Base-by-base conservation (phyloP, 2,888 invertebrate genomes). In the Athetis lepigone region DNA sequence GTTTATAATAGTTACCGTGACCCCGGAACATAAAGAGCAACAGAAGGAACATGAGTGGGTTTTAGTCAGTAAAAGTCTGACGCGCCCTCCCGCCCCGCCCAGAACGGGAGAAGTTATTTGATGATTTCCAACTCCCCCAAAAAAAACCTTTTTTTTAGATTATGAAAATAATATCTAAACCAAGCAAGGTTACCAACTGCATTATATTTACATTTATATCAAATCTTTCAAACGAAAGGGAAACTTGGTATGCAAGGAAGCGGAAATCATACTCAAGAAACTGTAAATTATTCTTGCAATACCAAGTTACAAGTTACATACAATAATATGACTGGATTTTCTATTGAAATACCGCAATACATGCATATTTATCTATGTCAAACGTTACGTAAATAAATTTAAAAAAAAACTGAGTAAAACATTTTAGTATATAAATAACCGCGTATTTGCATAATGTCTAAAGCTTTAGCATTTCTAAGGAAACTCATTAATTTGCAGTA, bases 201-300 rank as follows among this genome's bases (percentile, higher is more conserved):
- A 37, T 1, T 29, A 13, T 8, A n/a, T 7, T 18, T 52, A 50
- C 29, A 25, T 51, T 71, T 19, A 33, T 18, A 16, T 42, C 39
- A 45, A 43, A 46, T 68, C 21, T 46, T 68, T 68, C 40, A 40
- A 56, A 51, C 9, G 60, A 75, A 75, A 75, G 74, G 63, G 71
- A 70, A 67, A 75, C 50, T 36, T 42, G 25, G 9, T 50, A 54
- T 51, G 50, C 39, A 70, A 67, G 57, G 29, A 60, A 70, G 43
- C 70, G 67, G 75, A 75, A 54, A 75, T 57, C 36, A 18, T 29
- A 54, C 27, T 18, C 61, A 50, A 54, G n/a, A 42, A 56, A n/a
- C 42, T 55, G 55, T 54, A 40, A 56, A 70, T 67, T n/a, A 67
- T 57, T 67, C 56, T 75, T 60, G 57, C 50, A 60, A 50, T 45